Percentiles rank a stretch among this genome's conserved stretches.
Evolutionary conservation across 2,797 vertebrate species (phyloP).

Genomic region (Spinibarbus caldwelli): DNA sequence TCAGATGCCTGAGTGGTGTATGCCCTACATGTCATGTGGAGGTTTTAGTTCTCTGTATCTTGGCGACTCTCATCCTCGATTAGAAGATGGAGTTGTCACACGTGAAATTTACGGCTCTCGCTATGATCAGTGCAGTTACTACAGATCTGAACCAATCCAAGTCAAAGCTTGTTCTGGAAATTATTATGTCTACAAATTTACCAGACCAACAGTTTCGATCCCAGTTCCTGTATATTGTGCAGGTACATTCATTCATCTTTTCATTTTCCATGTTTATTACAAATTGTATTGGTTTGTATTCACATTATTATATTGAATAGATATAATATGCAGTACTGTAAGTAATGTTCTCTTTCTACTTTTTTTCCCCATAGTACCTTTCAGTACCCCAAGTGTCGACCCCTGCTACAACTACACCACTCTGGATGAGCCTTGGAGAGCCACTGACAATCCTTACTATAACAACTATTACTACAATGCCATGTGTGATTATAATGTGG

Average conservation of each 20-base stretch:
- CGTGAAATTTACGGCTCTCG: background rate
- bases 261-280: too few relatives aligned
- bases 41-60: background rate
- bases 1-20: slow-evolving; percentile 29
- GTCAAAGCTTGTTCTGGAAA: slow-evolving; percentile 34
- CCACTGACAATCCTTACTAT: background rate
- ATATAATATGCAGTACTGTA: too few relatives aligned
- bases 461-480: background rate
- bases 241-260: background rate
- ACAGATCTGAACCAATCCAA: slow-evolving; percentile 25
- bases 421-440: slow-evolving; percentile 34
- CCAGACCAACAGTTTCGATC: background rate
- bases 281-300: too few relatives aligned
- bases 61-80: background rate
- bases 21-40: background rate
- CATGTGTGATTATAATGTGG: slow-evolving; percentile 15
- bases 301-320: too few relatives aligned
- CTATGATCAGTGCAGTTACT: background rate
- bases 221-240: background rate
- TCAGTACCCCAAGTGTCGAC: background rate
- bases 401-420: slow-evolving; percentile 26
- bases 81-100: slow-evolving; percentile 29
- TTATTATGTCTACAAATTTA: slow-evolving; percentile 32
- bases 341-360: background rate
- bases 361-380: background rate